Evolutionary conservation across 1,140 invertebrate species (phyloP), one percentile per base, ranked within the genome.

Genomic region (Drosophila navojoa): DNA sequence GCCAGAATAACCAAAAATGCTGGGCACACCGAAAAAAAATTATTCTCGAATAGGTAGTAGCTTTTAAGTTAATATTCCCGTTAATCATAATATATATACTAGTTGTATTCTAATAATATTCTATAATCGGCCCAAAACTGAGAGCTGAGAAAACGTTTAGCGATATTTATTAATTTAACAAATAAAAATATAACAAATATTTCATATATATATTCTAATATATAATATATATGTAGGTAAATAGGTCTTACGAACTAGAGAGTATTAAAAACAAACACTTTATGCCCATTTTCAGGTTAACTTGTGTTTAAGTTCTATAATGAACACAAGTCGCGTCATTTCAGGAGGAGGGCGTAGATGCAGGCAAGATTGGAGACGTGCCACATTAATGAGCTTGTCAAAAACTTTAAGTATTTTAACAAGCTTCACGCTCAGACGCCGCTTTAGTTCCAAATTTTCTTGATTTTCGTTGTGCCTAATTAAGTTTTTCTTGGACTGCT

Each of bases 391-490:
- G 72, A 60, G 38, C 71, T 70, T 40, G 16, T 13, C 22, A 15
- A 32, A 74, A 82, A 82, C 75, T 82, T 82, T 68, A 77, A 77
- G 27, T 45, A 57, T 69, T 69, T 74, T 67, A 67, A 72, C 63
- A 73, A 60, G 71, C 59, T 9, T 55, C 57, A 52, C 55, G 38
- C n/a, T 13, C 44, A 55, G 16, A 25, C n/a, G 7, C 5, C 5
- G 44, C 25, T 52, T 47, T 35, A 13, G 15, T n/a, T 7, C 5
- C 22, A 13, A 29, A 16, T 40, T 52, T 40, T 15, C 59, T 50
- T 32, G 50, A 55, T 68, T 73, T 61, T 68, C 38, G 25, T 78
- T 77, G 71, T 74, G 79, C 79, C 82, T 87, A 86, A 86, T 86
- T 86, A 76, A 82, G 82, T 86, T 86, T 86, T 86, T 42, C 44